These are phyloP conservation scores for Orius insidiosus DNA, from an alignment of 1,140 invertebrate species.

Conservation along the genomic window DNA sequence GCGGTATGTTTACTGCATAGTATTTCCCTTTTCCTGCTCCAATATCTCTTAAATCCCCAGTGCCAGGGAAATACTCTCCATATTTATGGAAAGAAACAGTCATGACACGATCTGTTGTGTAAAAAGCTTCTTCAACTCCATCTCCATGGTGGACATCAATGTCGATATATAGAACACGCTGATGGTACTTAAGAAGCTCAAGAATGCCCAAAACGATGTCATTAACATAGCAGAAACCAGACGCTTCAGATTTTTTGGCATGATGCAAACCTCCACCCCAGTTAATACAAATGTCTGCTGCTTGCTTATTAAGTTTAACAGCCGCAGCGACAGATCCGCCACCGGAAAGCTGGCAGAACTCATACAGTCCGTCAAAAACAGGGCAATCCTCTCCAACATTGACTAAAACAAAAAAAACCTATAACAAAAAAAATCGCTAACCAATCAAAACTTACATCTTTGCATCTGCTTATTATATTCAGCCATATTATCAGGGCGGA, in stretches of 20 bases:
- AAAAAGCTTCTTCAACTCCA: slow-evolving; percentile 86
- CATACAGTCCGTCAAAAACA: slow-evolving; percentile 91
- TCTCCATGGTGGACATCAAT: slow-evolving; percentile 89
- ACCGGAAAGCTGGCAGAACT: slow-evolving; percentile 94
- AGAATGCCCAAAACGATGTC: slow-evolving; percentile 91
- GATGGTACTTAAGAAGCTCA: slow-evolving; percentile 77
- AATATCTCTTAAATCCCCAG: slow-evolving; percentile 81
- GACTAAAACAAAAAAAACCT: slow-evolving; percentile 35
- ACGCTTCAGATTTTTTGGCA: slow-evolving; percentile 93
- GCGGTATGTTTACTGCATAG: slow-evolving; percentile 96
- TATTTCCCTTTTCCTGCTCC: slow-evolving; percentile 99
- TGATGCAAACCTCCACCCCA: slow-evolving; percentile 97
- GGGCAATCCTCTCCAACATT: slow-evolving; percentile 99
- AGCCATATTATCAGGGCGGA: slow-evolving; percentile 97
- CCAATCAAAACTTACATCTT: slow-evolving; percentile 67
- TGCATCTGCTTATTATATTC: slow-evolving; percentile 99
- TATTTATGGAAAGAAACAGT: slow-evolving; percentile 88
- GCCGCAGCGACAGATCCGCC: slow-evolving; percentile 96
- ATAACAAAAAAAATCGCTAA: no score
- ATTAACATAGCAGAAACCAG: slow-evolving; percentile 94
- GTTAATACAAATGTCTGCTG: slow-evolving; percentile 94
- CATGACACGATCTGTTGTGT: slow-evolving; percentile 84
- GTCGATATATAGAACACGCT: slow-evolving; percentile 81
- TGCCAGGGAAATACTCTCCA: slow-evolving; percentile 85
- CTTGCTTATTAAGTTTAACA: slow-evolving; percentile 88